Conservation (phyloP, 2,888 invertebrate genomes). For the Watsonalla binaria region DNA sequence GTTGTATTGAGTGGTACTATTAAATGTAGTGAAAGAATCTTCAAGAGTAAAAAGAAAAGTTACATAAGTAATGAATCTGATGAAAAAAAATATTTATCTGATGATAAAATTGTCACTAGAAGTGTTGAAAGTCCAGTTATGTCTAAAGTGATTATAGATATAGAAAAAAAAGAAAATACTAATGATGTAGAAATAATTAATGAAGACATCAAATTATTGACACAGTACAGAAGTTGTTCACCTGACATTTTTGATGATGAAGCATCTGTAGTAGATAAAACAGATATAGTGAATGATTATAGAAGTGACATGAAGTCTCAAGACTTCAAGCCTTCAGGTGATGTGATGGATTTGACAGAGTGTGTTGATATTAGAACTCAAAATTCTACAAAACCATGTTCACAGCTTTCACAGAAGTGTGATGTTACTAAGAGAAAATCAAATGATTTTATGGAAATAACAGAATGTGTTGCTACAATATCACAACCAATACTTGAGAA, state of each 20-base stretch:
- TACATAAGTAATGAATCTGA: slow-evolving; percentile 1
- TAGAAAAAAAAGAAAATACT: slow-evolving; percentile 2
- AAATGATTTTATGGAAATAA: slow-evolving; percentile 60
- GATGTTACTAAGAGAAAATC: slow-evolving; percentile 39
- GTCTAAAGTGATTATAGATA: slow-evolving; percentile 3
- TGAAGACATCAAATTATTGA: slow-evolving; percentile 7
- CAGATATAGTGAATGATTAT: slow-evolving; percentile 13
- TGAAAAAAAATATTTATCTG: slow-evolving; percentile 5
- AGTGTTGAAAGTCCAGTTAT: neutral
- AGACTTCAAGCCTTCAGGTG: slow-evolving; percentile 16
- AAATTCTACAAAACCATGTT: neutral
- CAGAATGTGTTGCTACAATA: slow-evolving; percentile 42
- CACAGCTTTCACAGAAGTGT: slow-evolving; percentile 22
- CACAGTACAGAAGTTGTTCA: slow-evolving; percentile 48
- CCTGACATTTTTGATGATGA: slow-evolving; percentile 75
- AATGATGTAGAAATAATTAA: slow-evolving; percentile 4
- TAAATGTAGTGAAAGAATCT: slow-evolving; percentile 35
- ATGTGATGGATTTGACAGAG: slow-evolving; percentile 47
- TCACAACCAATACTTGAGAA: slow-evolving; percentile 26
- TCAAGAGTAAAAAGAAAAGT: slow-evolving; percentile 20
- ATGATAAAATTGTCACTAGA: neutral
- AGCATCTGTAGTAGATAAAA: slow-evolving; percentile 21
- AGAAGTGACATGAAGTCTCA: slow-evolving; percentile 11
- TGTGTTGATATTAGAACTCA: slow-evolving; percentile 22
- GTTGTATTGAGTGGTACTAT: slow-evolving; percentile 54